Percentiles rank a stretch among this genome's conserved stretches.
Conservation (phyloP, 2,113 vertebrate species). For the Leptobrachium ailaonicum region DNA sequence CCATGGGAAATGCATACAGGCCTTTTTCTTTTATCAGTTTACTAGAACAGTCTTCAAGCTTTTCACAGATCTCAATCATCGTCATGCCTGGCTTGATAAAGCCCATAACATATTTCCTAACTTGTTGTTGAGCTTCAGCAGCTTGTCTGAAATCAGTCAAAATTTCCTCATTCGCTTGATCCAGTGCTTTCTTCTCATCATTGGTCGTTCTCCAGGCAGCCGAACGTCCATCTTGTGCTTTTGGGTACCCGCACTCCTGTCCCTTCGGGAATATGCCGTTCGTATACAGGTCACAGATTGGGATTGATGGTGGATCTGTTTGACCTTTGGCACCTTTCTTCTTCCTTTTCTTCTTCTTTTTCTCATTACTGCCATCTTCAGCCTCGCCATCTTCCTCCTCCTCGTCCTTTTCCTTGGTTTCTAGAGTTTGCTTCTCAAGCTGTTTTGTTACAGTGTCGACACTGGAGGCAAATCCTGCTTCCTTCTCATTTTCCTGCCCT, state of each 20-base stretch:
- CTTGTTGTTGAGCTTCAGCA: slow-evolving; percentile 94
- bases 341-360: slow-evolving; percentile 83
- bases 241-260: slow-evolving; percentile 94
- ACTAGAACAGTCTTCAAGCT: slow-evolving; percentile 91
- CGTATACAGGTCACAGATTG: slow-evolving; percentile 93
- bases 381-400: slow-evolving; percentile 83
- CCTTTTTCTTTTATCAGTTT: slow-evolving; percentile 93
- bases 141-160: slow-evolving; percentile 97
- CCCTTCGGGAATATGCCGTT: slow-evolving; percentile 87
- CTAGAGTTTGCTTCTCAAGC: slow-evolving; percentile 84
- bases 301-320: slow-evolving; percentile 94
- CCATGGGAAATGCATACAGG: slow-evolving; percentile 91
- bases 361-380: slow-evolving; percentile 68
- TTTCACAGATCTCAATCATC: slow-evolving; percentile 99
- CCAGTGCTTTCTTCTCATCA: slow-evolving; percentile 90
- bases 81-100: slow-evolving; percentile 97
- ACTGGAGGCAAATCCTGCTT: slow-evolving; percentile 66
- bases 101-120: slow-evolving; percentile 90
- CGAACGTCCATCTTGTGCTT: slow-evolving; percentile 89
- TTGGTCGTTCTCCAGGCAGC: slow-evolving; percentile 89
- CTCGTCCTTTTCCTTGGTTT: slow-evolving; percentile 90
- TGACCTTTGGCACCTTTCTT: slow-evolving; percentile 89
- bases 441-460: slow-evolving; percentile 78
- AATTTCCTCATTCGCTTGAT: slow-evolving; percentile 92
- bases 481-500: slow-evolving; percentile 72